phyloP scores from a whole-genome alignment of 2,888 invertebrate genomes.

The Acrobasis repandana region DNA sequence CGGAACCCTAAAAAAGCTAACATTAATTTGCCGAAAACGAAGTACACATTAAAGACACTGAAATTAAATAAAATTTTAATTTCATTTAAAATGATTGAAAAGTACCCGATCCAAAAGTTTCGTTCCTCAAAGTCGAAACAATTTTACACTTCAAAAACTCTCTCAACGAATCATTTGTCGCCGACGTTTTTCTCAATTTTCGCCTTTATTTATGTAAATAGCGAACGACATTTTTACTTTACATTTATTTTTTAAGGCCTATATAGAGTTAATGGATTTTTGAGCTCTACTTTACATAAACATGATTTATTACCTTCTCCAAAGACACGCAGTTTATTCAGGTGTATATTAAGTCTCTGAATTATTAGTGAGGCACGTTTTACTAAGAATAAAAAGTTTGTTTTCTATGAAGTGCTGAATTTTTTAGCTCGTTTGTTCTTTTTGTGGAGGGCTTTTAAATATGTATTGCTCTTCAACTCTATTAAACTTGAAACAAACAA shows the following conservation, averaged over 20 bases:
- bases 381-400: conserved; percentile 4
- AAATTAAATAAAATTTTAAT: no score
- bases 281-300: conserved; percentile 19
- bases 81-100: no score
- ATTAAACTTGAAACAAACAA: background rate
- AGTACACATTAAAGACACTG: no score
- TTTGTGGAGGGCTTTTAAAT: background rate
- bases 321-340: conserved; percentile 13
- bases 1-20: no score
- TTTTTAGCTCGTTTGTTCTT: no score
- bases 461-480: background rate
- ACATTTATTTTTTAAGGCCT: conserved; percentile 11
- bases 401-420: background rate
- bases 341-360: conserved; percentile 11
- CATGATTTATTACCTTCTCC: conserved; percentile 12
- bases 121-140: no score
- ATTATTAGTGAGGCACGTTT: conserved; percentile 11
- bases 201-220: background rate
- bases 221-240: conserved; percentile 5
- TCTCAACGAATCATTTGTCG: no score
- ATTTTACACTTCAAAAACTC: no score
- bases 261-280: conserved; percentile 13
- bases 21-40: no score
- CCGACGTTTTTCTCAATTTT: background rate
- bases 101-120: no score